Evolutionary conservation across 2,113 vertebrate genomes (phyloP).

Genomic region (Saccopteryx bilineata): DNA sequence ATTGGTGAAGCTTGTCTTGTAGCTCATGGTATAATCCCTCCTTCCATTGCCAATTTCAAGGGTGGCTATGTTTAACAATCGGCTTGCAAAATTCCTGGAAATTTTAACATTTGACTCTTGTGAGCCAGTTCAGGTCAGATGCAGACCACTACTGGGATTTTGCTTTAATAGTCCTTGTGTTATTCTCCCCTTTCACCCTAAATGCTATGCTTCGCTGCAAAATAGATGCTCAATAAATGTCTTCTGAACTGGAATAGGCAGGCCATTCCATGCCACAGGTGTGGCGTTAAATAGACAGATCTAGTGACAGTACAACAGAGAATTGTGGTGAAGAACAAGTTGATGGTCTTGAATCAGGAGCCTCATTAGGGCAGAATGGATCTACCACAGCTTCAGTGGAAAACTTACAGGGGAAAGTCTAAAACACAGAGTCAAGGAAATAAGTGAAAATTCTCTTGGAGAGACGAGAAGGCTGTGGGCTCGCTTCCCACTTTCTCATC

Average conservation of each 20-base stretch:
- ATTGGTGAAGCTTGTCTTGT: neutral
- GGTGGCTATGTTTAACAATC: neutral
- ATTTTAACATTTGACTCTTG: neutral
- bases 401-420: neutral
- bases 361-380: neutral
- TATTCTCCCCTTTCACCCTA: neutral
- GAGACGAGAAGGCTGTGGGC: neutral
- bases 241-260: neutral
- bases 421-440: neutral
- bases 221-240: neutral
- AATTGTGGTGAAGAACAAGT: neutral
- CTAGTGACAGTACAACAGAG: neutral
- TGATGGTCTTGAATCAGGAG: neutral
- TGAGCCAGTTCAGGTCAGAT: neutral
- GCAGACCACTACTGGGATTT: neutral
- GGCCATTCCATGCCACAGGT: neutral
- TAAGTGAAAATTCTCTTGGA: neutral
- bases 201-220: neutral
- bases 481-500: conserved; percentile 1
- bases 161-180: neutral
- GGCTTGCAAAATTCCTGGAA: conserved; percentile 6
- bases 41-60: neutral
- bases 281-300: neutral
- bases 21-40: neutral
- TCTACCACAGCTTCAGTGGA: neutral